Evolutionary conservation across 2,113 vertebrate genomes (phyloP), one percentile per base, ranked within the genome.

Genomic region (Cettia cetti): DNA sequence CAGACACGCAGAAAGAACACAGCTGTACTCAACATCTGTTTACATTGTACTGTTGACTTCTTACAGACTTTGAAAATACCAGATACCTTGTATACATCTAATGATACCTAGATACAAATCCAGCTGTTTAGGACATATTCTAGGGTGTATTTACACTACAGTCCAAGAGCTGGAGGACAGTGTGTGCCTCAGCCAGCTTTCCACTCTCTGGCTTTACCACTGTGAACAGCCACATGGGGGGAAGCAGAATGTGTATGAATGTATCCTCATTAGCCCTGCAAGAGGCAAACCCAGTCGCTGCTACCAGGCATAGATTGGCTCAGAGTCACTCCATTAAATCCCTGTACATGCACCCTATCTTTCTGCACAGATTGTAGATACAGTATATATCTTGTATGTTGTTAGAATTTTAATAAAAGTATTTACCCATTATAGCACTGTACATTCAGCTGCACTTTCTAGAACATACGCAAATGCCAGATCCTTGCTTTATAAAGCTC

Each of bases 11-110:
- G 64, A 72, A 75, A 69, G 54, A 86, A 63, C 26, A 68, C 72
- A 89, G 76, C 72, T 56, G 77, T 44, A 86, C 20, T 64, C 52
- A 78, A 40, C 64, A 77, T 49, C 70, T 91, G 85, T n/a, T 75
- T 66, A 63, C 31, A 13, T 0, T 14, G 30, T 7, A n/a, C 42
- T 27, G 12, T 12, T 12, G 35, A 53, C 52, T 88, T 33, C 76
- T 57, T 42, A 63, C 18, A 75, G 80, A n/a, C 50, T 12, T 39
- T 59, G 60, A 35, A 94, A 74, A 54, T 18, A 53, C 0, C 45
- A 27, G 49, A 56, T 18, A 70, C 27, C 31, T 44, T 39, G 56
- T 17, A 70, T 35, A 27, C 35, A 47, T 30, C 50, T 57, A 77
- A 47, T 90, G 37, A 11, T 14, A 93, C 1, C 1, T 30, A 50